A percentile compares a stretch with the other conserved stretches of the same genome.
These are phyloP conservation scores for Psittacara wagleri DNA, from an alignment of 2,113 vertebrate species.

Conservation along the genomic window DNA sequence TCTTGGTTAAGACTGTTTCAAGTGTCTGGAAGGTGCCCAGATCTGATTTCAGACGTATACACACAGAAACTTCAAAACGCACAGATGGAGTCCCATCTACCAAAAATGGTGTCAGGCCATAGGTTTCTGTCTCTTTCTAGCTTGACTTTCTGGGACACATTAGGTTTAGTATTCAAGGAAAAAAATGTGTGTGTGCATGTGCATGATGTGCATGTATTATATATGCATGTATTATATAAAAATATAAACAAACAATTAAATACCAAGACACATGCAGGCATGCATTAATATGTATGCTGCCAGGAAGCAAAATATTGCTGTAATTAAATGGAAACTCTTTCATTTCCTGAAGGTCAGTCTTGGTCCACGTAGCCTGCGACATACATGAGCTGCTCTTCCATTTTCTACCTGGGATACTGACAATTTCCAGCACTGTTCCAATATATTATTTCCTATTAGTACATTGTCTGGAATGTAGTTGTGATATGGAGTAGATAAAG, in stretches of 20 bases:
- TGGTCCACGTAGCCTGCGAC: neutral
- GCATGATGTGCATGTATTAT: neutral
- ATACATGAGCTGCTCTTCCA: neutral
- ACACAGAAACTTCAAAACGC: neutral
- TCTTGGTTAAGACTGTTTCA: neutral
- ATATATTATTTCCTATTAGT: neutral
- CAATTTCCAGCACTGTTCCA: neutral
- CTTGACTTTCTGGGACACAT: neutral
- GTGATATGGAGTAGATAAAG: neutral
- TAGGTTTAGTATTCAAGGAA: neutral
- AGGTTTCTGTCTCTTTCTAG: neutral
- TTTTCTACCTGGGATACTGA: neutral
- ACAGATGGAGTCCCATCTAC: neutral
- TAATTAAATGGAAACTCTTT: neutral
- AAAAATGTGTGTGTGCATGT: neutral
- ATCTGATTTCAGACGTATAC: slow-evolving; percentile 6
- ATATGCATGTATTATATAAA: neutral
- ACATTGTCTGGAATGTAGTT: neutral
- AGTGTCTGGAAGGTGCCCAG: neutral
- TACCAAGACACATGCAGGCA: neutral
- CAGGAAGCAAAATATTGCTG: neutral
- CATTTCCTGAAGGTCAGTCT: neutral
- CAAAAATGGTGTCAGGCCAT: neutral
- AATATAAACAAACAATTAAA: neutral
- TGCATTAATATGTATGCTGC: accelerated